Base-by-base conservation (phyloP, 2,888 invertebrate genomes). In the Drosophila neonasuta region DNA sequence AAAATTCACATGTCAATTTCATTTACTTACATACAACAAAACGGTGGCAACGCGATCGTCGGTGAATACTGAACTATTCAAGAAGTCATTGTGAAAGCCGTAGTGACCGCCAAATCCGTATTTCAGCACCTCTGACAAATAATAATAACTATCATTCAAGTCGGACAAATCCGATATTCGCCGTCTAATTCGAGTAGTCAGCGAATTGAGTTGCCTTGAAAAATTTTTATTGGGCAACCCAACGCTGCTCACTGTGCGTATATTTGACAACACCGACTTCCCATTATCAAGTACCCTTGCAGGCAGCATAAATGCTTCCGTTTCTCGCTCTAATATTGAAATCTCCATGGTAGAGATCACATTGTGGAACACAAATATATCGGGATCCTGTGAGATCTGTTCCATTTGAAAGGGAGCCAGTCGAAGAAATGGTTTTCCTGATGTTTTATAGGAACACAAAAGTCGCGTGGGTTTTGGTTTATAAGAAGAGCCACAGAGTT, bases 341-440 rank as follows among this genome's bases (percentile, higher is more conserved):
- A 57, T 52, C 29, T 68, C 77, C 3, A 52, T 8, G 0, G 36
- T 56, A 7, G 57, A 63, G 4, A 80, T 10, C 0, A 74, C 60
- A 29, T 83, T 62, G 17, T 80, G 79, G 24, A 71, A 80, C 0
- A 62, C 56, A 0, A 58, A 69, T 0, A 83, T 11, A 9, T 67
- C 67, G 0, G 80, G 80, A 24, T 79, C 50, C 6, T 45, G 3
- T 0, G 58, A 76, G 2, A 80, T 11, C 36, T 60, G 45, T 15
- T 80, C 80, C 68, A 74, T 64, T 54, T 70, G 74, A 0, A 78
- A 62, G 1, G 80, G 83, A 0, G 80, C 80, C 42, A 80, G n/a
- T 0, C 49, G 52, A 24, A 80, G 11, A 44, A 73, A 80, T 0
- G 57, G 59, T 0, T 50, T 20, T 1, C 64, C 52, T 8, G 34